phyloP scores from a whole-genome alignment of 2,888 invertebrate species.

The Leptothorax acervorum region DNA sequence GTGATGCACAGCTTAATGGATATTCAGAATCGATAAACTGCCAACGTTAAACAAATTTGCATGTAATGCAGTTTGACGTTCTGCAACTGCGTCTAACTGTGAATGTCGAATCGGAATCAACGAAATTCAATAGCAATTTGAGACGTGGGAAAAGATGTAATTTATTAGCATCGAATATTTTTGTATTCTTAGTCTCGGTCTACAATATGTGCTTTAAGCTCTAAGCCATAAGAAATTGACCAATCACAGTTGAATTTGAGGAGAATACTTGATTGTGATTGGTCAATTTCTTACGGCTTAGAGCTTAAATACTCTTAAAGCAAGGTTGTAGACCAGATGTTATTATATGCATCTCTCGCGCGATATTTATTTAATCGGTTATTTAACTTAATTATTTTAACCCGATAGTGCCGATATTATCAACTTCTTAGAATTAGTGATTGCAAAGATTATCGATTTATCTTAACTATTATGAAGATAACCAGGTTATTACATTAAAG shows the following conservation, averaged over 20 bases:
- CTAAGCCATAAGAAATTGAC: no score
- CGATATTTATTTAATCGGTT: neutral
- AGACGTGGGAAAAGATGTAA: neutral
- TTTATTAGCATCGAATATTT: neutral
- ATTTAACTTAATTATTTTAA: neutral
- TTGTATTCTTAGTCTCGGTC: neutral
- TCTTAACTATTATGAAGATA: neutral
- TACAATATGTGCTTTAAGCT: no score
- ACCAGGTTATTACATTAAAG: neutral
- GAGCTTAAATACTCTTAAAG: no score
- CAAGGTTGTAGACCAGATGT: no score
- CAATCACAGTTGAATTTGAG: no score
- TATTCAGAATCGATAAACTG: constrained; percentile 45
- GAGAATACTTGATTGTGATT: no score
- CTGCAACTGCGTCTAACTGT: neutral
- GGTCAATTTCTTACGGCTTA: no score
- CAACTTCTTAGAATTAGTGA: neutral
- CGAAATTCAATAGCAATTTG: constrained; percentile 5
- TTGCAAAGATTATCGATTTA: neutral
- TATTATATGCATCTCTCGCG: neutral
- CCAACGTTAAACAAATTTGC: constrained; percentile 15
- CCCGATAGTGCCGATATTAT: neutral
- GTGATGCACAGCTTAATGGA: constrained; percentile 14
- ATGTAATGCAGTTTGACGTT: neutral
- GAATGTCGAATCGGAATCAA: neutral